Conservation (phyloP, 35 echinoderm and acorn worm genomes). For the Holothuria glaberrima region DNA sequence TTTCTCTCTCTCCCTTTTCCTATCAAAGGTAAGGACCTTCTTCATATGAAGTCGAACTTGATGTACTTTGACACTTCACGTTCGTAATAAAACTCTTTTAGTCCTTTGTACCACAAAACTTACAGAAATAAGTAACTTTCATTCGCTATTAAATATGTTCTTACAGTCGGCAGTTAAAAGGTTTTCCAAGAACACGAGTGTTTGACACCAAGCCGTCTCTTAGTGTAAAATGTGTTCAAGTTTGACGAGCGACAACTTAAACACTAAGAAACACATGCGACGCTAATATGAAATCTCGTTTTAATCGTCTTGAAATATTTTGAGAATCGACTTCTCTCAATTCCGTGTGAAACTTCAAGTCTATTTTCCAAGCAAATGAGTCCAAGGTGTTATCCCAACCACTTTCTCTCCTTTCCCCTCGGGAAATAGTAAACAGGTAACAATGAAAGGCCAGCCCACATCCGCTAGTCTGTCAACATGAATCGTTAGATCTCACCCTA, state of each 20-base stretch:
- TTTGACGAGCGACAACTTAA: background rate
- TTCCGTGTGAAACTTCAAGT: conserved; percentile 35
- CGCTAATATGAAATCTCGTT: background rate
- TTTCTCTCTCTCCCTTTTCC: no score
- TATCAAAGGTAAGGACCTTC: no score
- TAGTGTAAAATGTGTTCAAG: background rate
- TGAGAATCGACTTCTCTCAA: background rate
- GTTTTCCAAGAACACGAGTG: conserved; percentile 21
- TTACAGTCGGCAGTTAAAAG: conserved; percentile 8
- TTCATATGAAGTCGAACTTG: no score
- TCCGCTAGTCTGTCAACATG: conserved; percentile 45
- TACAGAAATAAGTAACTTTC: no score
- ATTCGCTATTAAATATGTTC: no score
- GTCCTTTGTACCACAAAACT: no score
- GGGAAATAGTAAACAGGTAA: conserved; percentile 48
- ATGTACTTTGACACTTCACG: no score
- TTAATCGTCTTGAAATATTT: background rate
- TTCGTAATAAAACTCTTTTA: no score
- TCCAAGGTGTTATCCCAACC: conserved; percentile 52
- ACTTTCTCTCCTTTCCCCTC: conserved; percentile 21
- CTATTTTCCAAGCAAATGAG: conserved; percentile 55
- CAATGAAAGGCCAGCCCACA: conserved; percentile 52
- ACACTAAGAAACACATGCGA: no score
- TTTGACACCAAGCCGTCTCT: background rate
- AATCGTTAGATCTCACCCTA: conserved; percentile 60